These are phyloP conservation scores for Poicephalus gulielmi DNA, from an alignment of 2,113 vertebrate genomes.

Conservation along the genomic window DNA sequence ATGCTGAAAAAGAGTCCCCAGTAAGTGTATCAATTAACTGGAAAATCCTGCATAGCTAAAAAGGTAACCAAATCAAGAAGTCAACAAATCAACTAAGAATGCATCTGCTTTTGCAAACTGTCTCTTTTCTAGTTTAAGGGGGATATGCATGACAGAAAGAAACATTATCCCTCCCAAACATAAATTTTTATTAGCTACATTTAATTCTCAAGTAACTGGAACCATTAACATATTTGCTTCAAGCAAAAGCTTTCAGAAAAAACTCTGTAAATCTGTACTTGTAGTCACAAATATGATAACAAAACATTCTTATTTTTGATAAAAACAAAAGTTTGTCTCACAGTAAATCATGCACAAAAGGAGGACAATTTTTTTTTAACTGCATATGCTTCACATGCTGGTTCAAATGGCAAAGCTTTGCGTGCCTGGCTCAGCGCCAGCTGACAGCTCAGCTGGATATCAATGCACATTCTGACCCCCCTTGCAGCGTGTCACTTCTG, in stretches of 20 bases:
- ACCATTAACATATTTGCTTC: conserved; percentile 15
- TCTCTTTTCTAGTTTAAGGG: not conserved
- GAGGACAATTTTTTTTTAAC: conserved; percentile 74
- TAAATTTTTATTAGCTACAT: not conserved
- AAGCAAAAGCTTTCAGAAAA: conserved; percentile 35
- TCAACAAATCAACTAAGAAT: conserved; percentile 14
- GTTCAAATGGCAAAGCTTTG: conserved; percentile 79
- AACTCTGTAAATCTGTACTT: not conserved
- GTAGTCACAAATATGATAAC: conserved; percentile 20
- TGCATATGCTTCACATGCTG: conserved; percentile 84
- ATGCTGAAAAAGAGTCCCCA: not conserved
- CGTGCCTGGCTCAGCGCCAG: conserved; percentile 90
- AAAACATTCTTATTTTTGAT: conserved; percentile 23
- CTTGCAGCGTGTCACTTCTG: conserved; percentile 88
- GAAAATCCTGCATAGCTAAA: conserved; percentile 31
- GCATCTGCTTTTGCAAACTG: not conserved
- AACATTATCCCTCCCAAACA: not conserved
- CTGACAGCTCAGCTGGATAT: conserved; percentile 94
- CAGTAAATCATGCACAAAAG: conserved; percentile 80
- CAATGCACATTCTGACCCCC: conserved; percentile 83
- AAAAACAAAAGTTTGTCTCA: conserved; percentile 51
- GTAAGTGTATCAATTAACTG: conserved; percentile 5
- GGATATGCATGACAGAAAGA: not conserved
- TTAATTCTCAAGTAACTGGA: not conserved
- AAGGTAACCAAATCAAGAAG: conserved; percentile 50